A percentile compares a stretch with the other conserved stretches of the same genome.
phyloP scores from a whole-genome alignment of 2,113 vertebrate genomes.

The Tringa solitaria region DNA sequence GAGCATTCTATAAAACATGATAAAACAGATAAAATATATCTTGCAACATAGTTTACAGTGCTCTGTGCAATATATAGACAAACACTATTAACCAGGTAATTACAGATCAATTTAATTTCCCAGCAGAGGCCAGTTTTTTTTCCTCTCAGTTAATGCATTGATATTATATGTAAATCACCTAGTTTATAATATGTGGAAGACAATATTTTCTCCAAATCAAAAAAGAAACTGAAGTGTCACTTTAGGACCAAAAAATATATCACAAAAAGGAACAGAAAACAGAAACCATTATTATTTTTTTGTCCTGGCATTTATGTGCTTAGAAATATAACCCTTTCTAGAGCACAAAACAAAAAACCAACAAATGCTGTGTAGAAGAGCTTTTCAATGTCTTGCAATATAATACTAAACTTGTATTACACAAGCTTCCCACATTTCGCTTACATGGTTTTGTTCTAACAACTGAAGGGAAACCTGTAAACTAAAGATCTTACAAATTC shows the following conservation, averaged over 20 bases:
- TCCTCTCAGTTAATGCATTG: background rate
- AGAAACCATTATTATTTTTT: background rate
- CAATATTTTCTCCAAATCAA: background rate
- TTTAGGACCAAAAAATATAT: background rate
- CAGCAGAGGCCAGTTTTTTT: background rate
- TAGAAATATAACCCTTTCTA: background rate
- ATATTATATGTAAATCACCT: background rate
- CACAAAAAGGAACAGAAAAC: background rate
- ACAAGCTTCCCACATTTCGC: background rate
- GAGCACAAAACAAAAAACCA: background rate
- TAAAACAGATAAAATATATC: background rate
- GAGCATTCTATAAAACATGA: background rate
- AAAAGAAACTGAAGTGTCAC: background rate
- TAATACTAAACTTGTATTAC: background rate
- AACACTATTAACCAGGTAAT: constrained; percentile 40
- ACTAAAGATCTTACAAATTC: background rate
- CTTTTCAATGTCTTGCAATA: background rate
- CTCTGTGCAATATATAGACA: background rate
- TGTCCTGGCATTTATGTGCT: background rate
- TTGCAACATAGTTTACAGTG: background rate
- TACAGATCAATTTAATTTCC: background rate
- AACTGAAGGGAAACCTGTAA: background rate
- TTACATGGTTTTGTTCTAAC: background rate
- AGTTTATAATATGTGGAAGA: background rate
- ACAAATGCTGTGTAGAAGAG: background rate